Evolutionary conservation across 2,113 vertebrate genomes (phyloP), one percentile per base, ranked within the genome.

Genomic region (Scartelaos histophorus): DNA sequence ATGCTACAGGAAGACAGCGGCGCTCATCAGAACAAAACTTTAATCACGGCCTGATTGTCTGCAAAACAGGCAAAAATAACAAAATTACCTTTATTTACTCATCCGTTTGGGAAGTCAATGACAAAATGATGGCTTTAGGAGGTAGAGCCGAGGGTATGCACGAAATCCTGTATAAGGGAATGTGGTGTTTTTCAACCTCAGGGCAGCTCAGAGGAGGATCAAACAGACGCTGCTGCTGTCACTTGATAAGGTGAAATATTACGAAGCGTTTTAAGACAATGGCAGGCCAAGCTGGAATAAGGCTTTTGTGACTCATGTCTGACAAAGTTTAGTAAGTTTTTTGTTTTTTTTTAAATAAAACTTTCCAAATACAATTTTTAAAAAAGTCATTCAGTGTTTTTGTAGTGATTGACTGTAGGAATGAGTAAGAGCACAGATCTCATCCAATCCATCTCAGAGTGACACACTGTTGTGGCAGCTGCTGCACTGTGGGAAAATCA

Each of bases 11-110:
- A 88, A 87, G 83, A 56, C 1, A 7, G n/a, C 72, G 73, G 47
- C 69, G 53, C 76, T 81, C 84, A 89, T 91, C 80, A 68, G 67
- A 58, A 75, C 67, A 61, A 51, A 79, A 78, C 72, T 76, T 72
- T 78, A 80, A 81, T 87, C 73, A 81, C 68, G 67, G 76, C 76
- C 82, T 71, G 70, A 85, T 64, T 64, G 61, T 64, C 61, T 64
- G 17, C 34, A 64, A 64, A 64, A 64, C 61, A 64, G 61, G 61
- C 61, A 21, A n/a, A 65, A 70, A 43, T 69, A 67, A 35, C 43
- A 4, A 58, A 45, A 53, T 17, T 0, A 4, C n/a, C 68, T 67
- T 76, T 71, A 84, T 74, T 67, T 65, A 67, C 25, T 61, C 16
- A 66, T 46, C 12, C n/a, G 58, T 61, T 34, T 21, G 43, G 21